Conservation (phyloP, 2,113 vertebrate genomes). For the Ibidorhyncha struthersii region DNA sequence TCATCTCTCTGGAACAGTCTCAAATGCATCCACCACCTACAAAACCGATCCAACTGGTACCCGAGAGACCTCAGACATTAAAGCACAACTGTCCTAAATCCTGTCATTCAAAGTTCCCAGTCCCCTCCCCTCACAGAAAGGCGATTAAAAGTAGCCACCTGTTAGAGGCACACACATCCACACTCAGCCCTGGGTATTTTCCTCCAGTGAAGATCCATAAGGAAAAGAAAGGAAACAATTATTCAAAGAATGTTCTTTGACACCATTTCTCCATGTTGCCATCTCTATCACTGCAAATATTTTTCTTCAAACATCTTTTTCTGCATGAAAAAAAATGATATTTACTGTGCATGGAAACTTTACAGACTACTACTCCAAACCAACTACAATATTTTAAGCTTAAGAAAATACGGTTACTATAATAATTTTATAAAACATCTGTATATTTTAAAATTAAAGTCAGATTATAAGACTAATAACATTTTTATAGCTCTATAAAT, state of each 20-base stretch:
- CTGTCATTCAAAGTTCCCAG: background rate
- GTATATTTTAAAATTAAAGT: background rate
- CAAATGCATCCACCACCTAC: background rate
- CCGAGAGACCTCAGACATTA: background rate
- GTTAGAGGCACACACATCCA: background rate
- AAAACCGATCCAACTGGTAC: background rate
- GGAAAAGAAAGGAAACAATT: background rate
- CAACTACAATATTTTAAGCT: background rate
- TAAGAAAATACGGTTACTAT: background rate
- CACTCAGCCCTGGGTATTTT: background rate
- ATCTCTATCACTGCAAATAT: slow-evolving; percentile 34
- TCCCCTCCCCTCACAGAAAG: background rate
- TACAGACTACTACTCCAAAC: background rate
- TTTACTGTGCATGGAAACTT: background rate
- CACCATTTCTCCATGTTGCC: background rate
- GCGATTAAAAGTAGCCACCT: background rate
- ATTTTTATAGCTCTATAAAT: background rate
- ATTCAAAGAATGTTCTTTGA: background rate
- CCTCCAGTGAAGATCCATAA: background rate
- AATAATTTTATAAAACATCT: background rate
- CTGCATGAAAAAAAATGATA: background rate
- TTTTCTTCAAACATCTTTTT: slow-evolving; percentile 2
- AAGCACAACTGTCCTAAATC: background rate
- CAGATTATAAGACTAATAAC: background rate
- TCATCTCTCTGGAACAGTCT: background rate